A percentile compares a stretch with the other conserved stretches of the same genome.
These are phyloP conservation scores for Isurus oxyrinchus DNA, from an alignment of 2,113 vertebrate species.

Conservation along the genomic window DNA sequence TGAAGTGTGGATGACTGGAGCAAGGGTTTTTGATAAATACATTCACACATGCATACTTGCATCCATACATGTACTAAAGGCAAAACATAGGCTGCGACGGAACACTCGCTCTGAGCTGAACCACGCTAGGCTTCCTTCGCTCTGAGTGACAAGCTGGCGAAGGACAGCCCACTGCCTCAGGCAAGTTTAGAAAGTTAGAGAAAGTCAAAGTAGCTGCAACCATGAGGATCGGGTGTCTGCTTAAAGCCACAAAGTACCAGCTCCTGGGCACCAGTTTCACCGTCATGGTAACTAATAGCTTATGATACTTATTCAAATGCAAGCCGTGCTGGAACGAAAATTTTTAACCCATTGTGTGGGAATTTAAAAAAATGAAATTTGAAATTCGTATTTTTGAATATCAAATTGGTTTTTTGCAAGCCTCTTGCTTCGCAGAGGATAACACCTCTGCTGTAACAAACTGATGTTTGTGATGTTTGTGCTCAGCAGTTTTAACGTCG, in stretches of 20 bases:
- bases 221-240: neutral
- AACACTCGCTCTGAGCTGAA: neutral
- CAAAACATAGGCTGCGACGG: neutral
- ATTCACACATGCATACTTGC: neutral
- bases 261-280: neutral
- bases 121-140: neutral
- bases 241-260: conserved; percentile 12
- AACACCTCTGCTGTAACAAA: neutral
- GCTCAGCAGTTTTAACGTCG: neutral
- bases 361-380: neutral
- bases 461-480: neutral
- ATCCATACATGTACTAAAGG: neutral
- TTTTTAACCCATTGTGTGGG: neutral
- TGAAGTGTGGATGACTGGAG: neutral
- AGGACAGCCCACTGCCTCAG: neutral
- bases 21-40: neutral
- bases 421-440: neutral
- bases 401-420: neutral
- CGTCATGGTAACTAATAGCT: neutral
- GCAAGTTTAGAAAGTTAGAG: neutral
- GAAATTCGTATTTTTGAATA: neutral
- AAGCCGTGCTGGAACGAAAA: neutral
- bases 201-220: neutral
- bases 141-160: neutral
- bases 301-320: neutral